A percentile compares a stretch with the other conserved stretches of the same genome.
Evolutionary conservation across 2,797 vertebrate species (phyloP).

Genomic region (Neoniphon sammara): DNA sequence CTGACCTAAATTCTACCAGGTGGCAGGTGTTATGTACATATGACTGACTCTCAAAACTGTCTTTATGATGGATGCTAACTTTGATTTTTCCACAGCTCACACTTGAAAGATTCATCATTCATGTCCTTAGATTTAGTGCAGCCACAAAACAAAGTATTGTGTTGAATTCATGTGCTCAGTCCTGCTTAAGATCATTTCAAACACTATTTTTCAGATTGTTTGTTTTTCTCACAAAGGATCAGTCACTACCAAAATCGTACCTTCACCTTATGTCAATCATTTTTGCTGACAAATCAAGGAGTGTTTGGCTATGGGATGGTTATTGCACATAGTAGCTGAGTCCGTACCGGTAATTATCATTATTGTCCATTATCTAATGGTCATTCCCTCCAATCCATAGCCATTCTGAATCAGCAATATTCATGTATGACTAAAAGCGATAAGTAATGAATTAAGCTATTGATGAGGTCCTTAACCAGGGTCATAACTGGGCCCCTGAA

Average conservation of each 20-base stretch:
- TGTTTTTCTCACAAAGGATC: background rate
- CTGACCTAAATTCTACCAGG: background rate
- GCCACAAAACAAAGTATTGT: background rate
- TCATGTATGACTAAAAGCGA: constrained; percentile 78
- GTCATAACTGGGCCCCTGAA: constrained; percentile 83
- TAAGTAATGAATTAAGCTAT: constrained; percentile 86
- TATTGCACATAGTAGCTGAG: constrained; percentile 71
- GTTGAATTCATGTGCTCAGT: too few species aligned
- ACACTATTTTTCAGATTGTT: constrained; percentile 3
- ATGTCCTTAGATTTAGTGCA: background rate
- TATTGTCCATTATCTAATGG: constrained; percentile 76
- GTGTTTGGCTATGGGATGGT: constrained; percentile 57
- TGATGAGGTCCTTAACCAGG: constrained; percentile 86
- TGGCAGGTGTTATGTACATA: background rate
- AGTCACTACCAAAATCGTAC: constrained; percentile 15
- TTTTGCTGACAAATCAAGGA: constrained; percentile 63
- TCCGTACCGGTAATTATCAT: constrained; percentile 63
- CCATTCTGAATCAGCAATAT: constrained; percentile 82
- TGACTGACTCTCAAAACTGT: background rate
- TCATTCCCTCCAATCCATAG: constrained; percentile 76
- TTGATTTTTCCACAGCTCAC: background rate
- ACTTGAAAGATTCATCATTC: background rate
- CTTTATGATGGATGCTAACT: background rate
- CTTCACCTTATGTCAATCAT: constrained; percentile 19
- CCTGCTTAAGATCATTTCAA: background rate